phyloP scores from a whole-genome alignment of 2,888 invertebrate species.

The Desoria tigrina region DNA sequence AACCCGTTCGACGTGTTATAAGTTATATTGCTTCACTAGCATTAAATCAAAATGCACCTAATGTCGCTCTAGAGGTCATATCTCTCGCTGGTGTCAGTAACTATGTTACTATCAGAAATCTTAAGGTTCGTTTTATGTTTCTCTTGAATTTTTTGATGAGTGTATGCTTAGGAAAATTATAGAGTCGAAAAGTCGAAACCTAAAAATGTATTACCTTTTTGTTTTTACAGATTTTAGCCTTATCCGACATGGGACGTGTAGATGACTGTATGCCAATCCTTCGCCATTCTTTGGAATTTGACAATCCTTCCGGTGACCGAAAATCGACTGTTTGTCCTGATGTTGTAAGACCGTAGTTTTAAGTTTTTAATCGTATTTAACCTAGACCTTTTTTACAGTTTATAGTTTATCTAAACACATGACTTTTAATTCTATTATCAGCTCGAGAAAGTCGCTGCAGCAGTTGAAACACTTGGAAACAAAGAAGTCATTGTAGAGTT shows the following conservation, averaged over 20 bases:
- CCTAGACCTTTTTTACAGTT: no score
- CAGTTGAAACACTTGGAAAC: conserved; percentile 60
- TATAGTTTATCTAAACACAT: conserved; percentile 22
- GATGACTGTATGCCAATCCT: conserved; percentile 68
- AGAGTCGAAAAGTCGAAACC: neutral
- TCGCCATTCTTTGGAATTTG: conserved; percentile 63
- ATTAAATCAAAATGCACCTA: conserved; percentile 68
- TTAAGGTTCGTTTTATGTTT: conserved; percentile 61
- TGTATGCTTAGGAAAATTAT: conserved; percentile 4
- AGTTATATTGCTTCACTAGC: conserved; percentile 69
- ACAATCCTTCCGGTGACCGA: conserved; percentile 59
- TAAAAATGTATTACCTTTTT: neutral
- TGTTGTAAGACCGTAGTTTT: no score
- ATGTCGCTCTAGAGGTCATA: conserved; percentile 69
- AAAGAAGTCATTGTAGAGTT: conserved; percentile 64
- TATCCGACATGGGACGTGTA: conserved; percentile 65
- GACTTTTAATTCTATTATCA: no score
- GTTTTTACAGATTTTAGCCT: conserved; percentile 60
- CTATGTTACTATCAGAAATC: conserved; percentile 70
- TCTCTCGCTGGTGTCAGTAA: conserved; percentile 61
- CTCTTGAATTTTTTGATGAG: neutral
- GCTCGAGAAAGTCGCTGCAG: conserved; percentile 62
- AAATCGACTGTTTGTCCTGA: conserved; percentile 68
- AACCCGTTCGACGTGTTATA: conserved; percentile 65
- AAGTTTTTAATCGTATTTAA: conserved; percentile 45